Evolutionary conservation across 1,140 invertebrate species (phyloP).

Genomic region (Mya arenaria): DNA sequence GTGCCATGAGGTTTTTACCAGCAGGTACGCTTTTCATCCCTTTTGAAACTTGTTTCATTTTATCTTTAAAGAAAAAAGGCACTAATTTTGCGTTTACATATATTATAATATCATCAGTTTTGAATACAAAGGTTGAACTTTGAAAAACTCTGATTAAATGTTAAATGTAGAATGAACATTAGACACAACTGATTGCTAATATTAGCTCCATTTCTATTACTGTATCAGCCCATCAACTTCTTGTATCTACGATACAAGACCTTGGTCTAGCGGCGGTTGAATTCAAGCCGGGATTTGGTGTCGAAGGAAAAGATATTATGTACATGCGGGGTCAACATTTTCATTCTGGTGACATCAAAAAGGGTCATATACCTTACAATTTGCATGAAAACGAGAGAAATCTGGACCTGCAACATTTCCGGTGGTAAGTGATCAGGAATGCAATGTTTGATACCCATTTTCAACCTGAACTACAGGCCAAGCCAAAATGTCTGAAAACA

Average conservation of each 20-base stretch:
- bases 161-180: too few relatives aligned
- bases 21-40: background rate
- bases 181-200: too few relatives aligned
- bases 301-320: background rate
- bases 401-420: too few relatives aligned
- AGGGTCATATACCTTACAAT: too few relatives aligned
- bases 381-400: too few relatives aligned
- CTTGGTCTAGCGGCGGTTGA: background rate
- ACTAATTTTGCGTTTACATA: background rate
- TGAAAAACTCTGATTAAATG: background rate
- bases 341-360: background rate
- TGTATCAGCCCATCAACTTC: background rate
- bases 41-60: background rate
- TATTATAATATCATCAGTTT: background rate
- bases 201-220: too few relatives aligned
- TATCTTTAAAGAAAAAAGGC: background rate
- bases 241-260: background rate
- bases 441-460: too few relatives aligned
- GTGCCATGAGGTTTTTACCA: slow-evolving; percentile 50
- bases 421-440: too few relatives aligned
- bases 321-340: slow-evolving; percentile 9
- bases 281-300: background rate
- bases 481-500: too few relatives aligned
- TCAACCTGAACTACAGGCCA: too few relatives aligned
- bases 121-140: background rate